These are phyloP conservation scores for Coenonympha glycerion DNA, from an alignment of 2,888 invertebrate species.

Conservation along the genomic window DNA sequence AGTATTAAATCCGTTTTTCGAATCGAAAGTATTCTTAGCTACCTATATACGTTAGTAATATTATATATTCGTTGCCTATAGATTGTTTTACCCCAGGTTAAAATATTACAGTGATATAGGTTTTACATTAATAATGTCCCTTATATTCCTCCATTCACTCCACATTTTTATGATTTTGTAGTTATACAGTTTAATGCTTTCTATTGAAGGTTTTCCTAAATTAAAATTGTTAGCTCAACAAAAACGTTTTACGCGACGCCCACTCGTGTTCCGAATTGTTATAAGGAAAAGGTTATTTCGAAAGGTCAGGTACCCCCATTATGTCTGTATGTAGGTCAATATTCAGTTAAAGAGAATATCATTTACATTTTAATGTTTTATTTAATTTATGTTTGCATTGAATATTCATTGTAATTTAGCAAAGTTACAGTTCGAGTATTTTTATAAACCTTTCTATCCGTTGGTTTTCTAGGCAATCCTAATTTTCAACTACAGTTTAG, in stretches of 20 bases:
- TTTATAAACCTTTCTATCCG: too few species aligned
- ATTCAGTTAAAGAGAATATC: background rate
- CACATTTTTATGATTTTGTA: too few species aligned
- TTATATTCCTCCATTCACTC: too few species aligned
- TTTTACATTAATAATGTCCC: background rate
- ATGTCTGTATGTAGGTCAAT: background rate
- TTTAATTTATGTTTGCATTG: background rate
- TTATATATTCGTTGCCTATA: too few species aligned
- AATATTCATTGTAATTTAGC: background rate
- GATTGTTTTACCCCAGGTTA: too few species aligned
- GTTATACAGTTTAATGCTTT: background rate
- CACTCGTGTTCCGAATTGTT: conserved; percentile 2
- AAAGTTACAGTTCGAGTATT: background rate
- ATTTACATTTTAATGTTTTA: background rate
- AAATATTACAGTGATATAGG: too few species aligned
- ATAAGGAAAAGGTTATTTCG: conserved; percentile 9
- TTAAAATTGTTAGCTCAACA: conserved; percentile 5
- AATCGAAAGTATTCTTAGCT: too few species aligned
- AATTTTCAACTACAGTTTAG: too few species aligned
- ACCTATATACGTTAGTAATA: too few species aligned
- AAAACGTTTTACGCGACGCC: conserved; percentile 5
- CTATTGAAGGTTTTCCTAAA: conserved; percentile 1
- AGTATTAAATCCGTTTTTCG: too few species aligned
- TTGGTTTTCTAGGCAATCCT: too few species aligned
- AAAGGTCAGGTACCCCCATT: background rate